Conservation (phyloP, 2,797 vertebrate species). For the Sebastes goodei region DNA sequence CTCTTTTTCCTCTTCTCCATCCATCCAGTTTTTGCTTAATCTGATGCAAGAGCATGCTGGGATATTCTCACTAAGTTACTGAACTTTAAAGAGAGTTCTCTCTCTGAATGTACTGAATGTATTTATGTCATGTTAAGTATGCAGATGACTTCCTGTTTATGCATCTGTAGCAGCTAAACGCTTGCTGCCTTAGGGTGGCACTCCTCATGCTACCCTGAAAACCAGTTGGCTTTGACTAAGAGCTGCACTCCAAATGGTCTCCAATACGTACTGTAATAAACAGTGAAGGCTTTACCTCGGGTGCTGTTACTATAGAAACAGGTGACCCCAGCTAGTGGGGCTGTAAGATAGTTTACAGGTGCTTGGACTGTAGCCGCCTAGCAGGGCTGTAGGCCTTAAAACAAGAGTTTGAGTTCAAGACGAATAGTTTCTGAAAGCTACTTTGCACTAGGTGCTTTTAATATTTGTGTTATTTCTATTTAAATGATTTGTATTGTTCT, state of each 20-base stretch:
- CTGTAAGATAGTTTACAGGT: background rate
- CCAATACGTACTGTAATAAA: constrained; percentile 5
- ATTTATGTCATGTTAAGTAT: background rate
- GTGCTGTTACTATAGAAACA: constrained; percentile 3
- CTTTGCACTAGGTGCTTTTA: constrained; percentile 5
- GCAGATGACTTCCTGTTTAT: background rate
- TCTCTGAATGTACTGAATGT: constrained; percentile 22
- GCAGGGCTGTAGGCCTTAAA: background rate
- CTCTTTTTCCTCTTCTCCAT: background rate
- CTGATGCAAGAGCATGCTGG: background rate
- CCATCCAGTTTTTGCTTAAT: background rate
- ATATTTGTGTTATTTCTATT: background rate
- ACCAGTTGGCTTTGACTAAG: background rate
- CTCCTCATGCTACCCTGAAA: background rate
- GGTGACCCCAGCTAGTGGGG: background rate
- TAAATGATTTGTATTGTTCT: background rate
- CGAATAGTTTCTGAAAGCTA: background rate
- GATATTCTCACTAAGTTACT: background rate
- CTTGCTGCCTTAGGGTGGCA: background rate
- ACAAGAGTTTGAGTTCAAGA: background rate
- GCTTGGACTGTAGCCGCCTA: constrained; percentile 1
- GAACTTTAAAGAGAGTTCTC: background rate
- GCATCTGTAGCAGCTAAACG: background rate
- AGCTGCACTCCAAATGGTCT: constrained; percentile 10
- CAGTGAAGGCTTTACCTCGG: constrained; percentile 7